Evolutionary conservation across 53 echinoderm and acorn worm genomes (phyloP).

Genomic region (Antedon mediterranea): DNA sequence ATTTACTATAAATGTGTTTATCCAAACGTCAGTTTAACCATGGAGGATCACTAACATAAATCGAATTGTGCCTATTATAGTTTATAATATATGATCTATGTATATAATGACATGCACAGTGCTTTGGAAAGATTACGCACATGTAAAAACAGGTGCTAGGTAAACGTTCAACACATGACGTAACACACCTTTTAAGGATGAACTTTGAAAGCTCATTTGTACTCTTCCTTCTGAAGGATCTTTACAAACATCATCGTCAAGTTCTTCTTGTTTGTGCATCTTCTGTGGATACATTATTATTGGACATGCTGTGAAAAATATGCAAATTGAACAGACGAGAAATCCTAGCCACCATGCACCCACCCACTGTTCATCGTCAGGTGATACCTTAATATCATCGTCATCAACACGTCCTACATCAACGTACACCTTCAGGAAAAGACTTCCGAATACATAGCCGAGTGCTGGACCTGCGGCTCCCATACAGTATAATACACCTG

Average conservation of each 20-base stretch:
- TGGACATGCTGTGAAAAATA: not conserved
- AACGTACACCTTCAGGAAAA: not conserved
- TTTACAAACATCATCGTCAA: not conserved
- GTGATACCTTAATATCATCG: not conserved
- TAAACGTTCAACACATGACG: not conserved
- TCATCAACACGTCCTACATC: not conserved
- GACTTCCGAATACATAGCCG: not conserved
- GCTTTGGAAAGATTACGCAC: no score
- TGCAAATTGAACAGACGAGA: not conserved
- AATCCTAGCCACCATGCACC: slow-evolving; percentile 6
- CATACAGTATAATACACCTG: slow-evolving; percentile 7
- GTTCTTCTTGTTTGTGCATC: not conserved
- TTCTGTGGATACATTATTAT: not conserved
- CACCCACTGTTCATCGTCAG: slow-evolving; percentile 1
- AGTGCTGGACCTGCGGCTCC: slow-evolving; percentile 1
- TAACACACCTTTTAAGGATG: not conserved
- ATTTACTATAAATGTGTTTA: no score
- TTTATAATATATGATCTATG: no score
- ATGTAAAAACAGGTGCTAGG: no score
- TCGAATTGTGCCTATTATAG: no score
- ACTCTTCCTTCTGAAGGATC: not conserved
- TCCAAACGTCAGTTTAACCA: no score
- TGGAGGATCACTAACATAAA: no score
- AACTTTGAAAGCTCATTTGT: not conserved
- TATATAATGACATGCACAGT: no score